phyloP scores from a whole-genome alignment of 1,140 invertebrate species.

The Nilaparvata lugens region DNA sequence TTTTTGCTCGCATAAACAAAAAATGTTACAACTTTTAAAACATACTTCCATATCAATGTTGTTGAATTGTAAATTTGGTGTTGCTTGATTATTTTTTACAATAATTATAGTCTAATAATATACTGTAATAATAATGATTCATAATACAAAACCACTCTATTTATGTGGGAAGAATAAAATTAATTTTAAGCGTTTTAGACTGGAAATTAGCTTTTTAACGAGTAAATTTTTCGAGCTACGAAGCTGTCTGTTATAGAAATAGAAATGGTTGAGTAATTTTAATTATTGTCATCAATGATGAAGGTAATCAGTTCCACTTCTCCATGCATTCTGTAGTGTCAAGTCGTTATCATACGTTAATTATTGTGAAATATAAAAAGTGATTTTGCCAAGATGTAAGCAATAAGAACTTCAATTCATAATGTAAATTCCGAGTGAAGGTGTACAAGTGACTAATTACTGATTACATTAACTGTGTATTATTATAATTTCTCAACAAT shows the following conservation, averaged over 20 bases:
- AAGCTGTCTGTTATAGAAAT: no score
- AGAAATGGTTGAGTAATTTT: no score
- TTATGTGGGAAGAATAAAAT: no score
- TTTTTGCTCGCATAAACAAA: not conserved
- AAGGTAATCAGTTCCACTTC: no score
- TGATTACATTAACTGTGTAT: no score
- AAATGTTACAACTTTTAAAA: constrained; percentile 1
- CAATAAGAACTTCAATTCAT: constrained; percentile 6
- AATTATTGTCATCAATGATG: no score
- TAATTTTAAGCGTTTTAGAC: constrained; percentile 1
- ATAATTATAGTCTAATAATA: constrained; percentile 5
- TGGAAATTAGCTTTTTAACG: not conserved
- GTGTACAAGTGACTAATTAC: not conserved
- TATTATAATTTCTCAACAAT: no score
- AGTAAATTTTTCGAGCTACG: no score
- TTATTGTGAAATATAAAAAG: no score
- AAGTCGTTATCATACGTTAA: no score
- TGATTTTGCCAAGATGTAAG: constrained; percentile 6
- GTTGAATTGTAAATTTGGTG: constrained; percentile 12
- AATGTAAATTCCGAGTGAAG: not conserved
- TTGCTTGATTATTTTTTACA: constrained; percentile 15
- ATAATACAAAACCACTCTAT: not conserved
- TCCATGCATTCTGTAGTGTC: no score
- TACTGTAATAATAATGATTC: not conserved
- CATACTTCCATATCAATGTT: constrained; percentile 19